Evolutionary conservation across 2,797 vertebrate species (phyloP), one percentile per base, ranked within the genome.

Genomic region (Pangasius mekongensis): DNA sequence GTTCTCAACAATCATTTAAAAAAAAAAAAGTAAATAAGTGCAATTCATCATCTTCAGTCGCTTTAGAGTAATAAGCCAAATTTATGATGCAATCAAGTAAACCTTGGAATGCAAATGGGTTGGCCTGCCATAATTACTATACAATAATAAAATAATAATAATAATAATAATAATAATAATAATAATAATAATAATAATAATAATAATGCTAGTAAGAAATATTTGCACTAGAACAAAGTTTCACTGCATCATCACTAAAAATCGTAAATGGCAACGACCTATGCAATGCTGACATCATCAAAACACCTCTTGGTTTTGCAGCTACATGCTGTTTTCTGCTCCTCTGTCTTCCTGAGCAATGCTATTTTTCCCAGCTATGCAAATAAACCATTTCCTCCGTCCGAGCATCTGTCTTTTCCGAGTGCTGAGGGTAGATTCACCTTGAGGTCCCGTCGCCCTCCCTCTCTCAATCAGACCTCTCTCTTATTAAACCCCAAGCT

Each of bases 401-500:
- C n/a, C 56, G 87, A 66, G 81, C 82, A 77, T 88, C 73, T 87
- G 88, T 91, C 87, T 86, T 67, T 80, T 84, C 43, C 60, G n/a
- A 10, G 30, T 49, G 58, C 69, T 78, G 60, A 84, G 30, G 83
- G 87, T 89, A 85, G 90, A 91, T 91, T 95, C 94, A 94, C 93
- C 93, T 93, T 91, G 89, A 93, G 90, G 92, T 36, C 88, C 90
- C 90, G 85, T 89, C 85, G 69, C 78, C 81, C 82, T 64, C 22
- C 91, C 88, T 90, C 90, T 91, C 86, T 47, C 82, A 83, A 81
- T 89, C 76, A 87, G 74, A 62, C 69, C n/a, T 73, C 43, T 49
- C 30, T 22, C 62, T 64, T 94, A 95, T 95, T 95, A 95, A 95
- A 95, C 93, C 91, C 95, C 13, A 94, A 89, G 93, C 90, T 93